Base-by-base conservation (phyloP, 1,140 invertebrate species). In the Bactericera cockerelli region DNA sequence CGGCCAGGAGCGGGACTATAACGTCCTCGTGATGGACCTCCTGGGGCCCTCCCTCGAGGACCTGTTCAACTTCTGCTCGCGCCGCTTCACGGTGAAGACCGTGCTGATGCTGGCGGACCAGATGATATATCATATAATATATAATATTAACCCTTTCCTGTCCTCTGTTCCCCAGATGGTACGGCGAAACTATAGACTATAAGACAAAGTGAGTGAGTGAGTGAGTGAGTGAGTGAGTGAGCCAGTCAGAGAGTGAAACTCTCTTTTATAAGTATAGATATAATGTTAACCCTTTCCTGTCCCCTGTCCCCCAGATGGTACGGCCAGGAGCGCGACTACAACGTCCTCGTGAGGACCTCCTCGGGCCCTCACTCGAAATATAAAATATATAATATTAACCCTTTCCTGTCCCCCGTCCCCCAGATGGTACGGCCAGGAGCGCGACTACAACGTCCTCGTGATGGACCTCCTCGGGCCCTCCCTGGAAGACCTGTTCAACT, bases 81-180 rank as follows among this genome's bases (percentile, higher is more conserved):
- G 94, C 63, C 85, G 90, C 67, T 97, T 98, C 72, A 95, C 92
- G 60, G 91, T 97, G 76, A 98, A 98, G 77, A 97, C 93, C 66
- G 93, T 98, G 55, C 79, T 98, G 16, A 96, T 98, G 90, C 73
- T 98, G 63, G 93, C 93, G 67, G 93, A 97, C 71, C 93, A 94
- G 74, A 89, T 90, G 84, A 84, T 89, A n/a, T n/a, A n/a, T n/a
- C n/a, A n/a, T n/a, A n/a, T n/a, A n/a, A n/a, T n/a, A n/a, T n/a
- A n/a, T n/a, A n/a, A n/a, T n/a, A n/a, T n/a, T n/a, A n/a, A n/a
- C n/a, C n/a, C n/a, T n/a, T n/a, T n/a, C n/a, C n/a, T n/a, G n/a
- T n/a, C n/a, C n/a, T n/a, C n/a, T n/a, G n/a, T n/a, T n/a, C n/a
- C n/a, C n/a, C n/a, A n/a, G n/a, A n/a, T n/a, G n/a, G n/a, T n/a